phyloP scores from a whole-genome alignment of 1,140 invertebrate species.

The Melanaphis sacchari region DNA sequence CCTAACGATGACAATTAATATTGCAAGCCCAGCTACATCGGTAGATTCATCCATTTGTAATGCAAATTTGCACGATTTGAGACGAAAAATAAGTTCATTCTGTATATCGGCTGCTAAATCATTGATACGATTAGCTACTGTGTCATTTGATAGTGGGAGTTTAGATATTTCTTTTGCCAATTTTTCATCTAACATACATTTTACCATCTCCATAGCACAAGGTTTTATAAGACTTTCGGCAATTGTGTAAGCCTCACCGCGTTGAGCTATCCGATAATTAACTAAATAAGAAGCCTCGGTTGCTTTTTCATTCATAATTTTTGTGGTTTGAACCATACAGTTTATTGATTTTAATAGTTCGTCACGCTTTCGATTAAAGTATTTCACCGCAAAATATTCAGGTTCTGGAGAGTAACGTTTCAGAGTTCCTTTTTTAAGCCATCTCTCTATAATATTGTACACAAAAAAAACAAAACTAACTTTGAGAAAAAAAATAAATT shows the following conservation, averaged over 20 bases:
- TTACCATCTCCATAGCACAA: slow-evolving; percentile 39
- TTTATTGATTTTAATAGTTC: not conserved
- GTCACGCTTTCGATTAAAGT: too few relatives aligned
- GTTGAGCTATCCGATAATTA: slow-evolving; percentile 48
- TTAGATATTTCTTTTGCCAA: slow-evolving; percentile 24
- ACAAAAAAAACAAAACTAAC: not conserved
- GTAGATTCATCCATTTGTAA: too few relatives aligned
- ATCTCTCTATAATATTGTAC: slow-evolving; percentile 16
- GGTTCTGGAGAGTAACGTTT: not conserved
- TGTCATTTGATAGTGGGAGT: too few relatives aligned
- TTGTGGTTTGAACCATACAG: slow-evolving; percentile 21
- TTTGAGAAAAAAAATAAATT: too few relatives aligned
- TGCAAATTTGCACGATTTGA: too few relatives aligned
- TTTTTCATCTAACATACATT: slow-evolving; percentile 55
- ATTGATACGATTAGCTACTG: too few relatives aligned
- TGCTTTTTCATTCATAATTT: not conserved
- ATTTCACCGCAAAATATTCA: slow-evolving; percentile 17
- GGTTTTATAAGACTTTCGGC: slow-evolving; percentile 39
- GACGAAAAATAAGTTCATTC: too few relatives aligned
- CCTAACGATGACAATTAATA: too few relatives aligned
- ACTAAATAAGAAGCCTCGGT: slow-evolving; percentile 35
- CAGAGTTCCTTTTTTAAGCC: slow-evolving; percentile 17
- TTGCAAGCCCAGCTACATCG: too few relatives aligned
- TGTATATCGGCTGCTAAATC: too few relatives aligned
- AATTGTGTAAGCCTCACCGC: slow-evolving; percentile 57